These are phyloP conservation scores for Xylota segnis DNA, from an alignment of 2,888 invertebrate genomes.

Conservation along the genomic window DNA sequence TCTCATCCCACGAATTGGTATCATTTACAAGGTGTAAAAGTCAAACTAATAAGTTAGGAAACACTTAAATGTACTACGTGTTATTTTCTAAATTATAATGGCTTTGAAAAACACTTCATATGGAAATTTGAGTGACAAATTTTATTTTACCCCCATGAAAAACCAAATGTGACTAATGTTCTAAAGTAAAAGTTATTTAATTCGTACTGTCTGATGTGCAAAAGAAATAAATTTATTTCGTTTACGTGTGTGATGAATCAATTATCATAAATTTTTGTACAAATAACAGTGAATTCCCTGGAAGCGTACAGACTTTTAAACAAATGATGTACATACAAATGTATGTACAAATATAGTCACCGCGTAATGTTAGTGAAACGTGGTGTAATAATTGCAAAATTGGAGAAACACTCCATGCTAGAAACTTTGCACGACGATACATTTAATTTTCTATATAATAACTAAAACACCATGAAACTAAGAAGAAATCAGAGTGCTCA, in stretches of 20 bases:
- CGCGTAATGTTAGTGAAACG: background rate
- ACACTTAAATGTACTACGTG: background rate
- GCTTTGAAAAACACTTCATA: background rate
- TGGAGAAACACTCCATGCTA: too few relatives aligned
- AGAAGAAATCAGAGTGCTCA: too few relatives aligned
- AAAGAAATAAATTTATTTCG: background rate
- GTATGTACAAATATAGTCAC: background rate
- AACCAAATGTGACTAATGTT: background rate
- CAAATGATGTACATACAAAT: background rate
- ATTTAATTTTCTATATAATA: too few relatives aligned
- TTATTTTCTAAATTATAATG: background rate
- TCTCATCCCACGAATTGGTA: too few relatives aligned
- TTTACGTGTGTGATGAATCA: background rate
- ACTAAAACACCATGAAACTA: too few relatives aligned
- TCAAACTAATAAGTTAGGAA: too few relatives aligned
- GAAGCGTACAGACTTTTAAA: background rate
- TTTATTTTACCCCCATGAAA: background rate
- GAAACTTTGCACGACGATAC: background rate
- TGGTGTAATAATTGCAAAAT: background rate
- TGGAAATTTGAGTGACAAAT: background rate
- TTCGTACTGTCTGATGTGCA: background rate
- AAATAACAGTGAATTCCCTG: background rate
- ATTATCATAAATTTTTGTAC: slow-evolving; percentile 2
- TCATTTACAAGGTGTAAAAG: too few relatives aligned
- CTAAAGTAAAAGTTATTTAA: background rate